Evolutionary conservation across 2,888 invertebrate genomes (phyloP), one percentile per base, ranked within the genome.

Genomic region (Drosophila melanosoma): DNA sequence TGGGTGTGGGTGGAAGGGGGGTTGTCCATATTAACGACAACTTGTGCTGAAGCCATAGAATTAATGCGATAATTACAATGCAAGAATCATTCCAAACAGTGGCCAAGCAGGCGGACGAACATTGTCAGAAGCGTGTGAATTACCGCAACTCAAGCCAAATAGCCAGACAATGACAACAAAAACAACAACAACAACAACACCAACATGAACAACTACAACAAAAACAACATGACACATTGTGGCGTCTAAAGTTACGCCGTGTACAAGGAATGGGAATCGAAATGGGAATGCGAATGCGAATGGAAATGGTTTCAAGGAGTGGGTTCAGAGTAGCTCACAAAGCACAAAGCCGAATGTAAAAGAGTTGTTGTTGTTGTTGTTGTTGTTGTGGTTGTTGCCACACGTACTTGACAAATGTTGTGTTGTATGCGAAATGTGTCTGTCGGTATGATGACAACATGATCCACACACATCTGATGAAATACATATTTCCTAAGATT

Each of bases 21-120:
- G 3, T 10, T 12, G 6, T 7, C 10, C 42, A 45, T 52, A 40
- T 36, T 32, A 65, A 45, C 57, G 60, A 35, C 45, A 63, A 52
- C 57, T 56, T 52, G 61, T 63, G 76, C 68, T 35, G 90, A 91
- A 90, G 90, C 90, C 90, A 82, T 91, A 90, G 29, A 76, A 85
- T 70, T 76, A 88, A 87, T 90, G 77, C 82, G 87, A 79, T 89
- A 90, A 89, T 87, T 87, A 83, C 89, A 85, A 85, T 87, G 81
- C 79, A 70, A 81, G 84, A 82, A 85, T 77, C 84, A 81, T 77
- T 79, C 61, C 79, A 63, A 77, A 69, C 63, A 66, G 74, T 69
- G 74, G 71, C 65, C 64, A 62, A 65, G 49, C n/a, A 10, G 49
- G 49, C 54, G 54, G 29, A 53, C 49, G 48, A 49, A 36, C 26